These are phyloP conservation scores for Drosophila meridionalis DNA, from an alignment of 2,888 invertebrate genomes.

Conservation along the genomic window DNA sequence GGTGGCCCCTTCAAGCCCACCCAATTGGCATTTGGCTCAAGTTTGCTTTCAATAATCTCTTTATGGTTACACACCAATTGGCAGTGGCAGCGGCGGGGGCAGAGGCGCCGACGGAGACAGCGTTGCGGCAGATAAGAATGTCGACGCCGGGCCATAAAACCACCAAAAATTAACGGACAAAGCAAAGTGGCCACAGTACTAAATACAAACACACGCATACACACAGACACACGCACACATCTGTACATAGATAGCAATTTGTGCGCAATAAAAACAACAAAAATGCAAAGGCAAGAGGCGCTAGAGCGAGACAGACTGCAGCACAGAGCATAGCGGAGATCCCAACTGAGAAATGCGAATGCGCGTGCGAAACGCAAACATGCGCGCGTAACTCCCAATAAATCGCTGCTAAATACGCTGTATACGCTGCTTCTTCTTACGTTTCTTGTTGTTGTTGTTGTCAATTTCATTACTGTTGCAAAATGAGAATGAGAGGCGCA, in stretches of 20 bases:
- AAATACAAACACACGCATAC: conserved; percentile 7
- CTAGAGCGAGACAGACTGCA: conserved; percentile 35
- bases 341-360: conserved; percentile 45
- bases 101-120: conserved; percentile 18
- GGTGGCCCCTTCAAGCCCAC: conserved; percentile 40
- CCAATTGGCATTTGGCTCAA: conserved; percentile 54
- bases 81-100: conserved; percentile 9
- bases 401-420: conserved; percentile 46
- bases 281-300: conserved; percentile 3
- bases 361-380: conserved; percentile 69
- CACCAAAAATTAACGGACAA: conserved; percentile 63
- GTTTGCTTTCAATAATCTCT: conserved; percentile 64
- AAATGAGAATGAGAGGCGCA: conserved; percentile 31
- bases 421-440: conserved; percentile 1
- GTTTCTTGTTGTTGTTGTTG: conserved; percentile 15
- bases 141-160: conserved; percentile 63
- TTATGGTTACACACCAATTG: conserved; percentile 64
- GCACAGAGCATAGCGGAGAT: conserved; percentile 29
- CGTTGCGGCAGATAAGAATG: conserved; percentile 58
- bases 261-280: conserved; percentile 43
- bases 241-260: conserved; percentile 40
- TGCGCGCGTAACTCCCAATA: conserved; percentile 62
- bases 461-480: conserved; percentile 43
- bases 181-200: conserved; percentile 33
- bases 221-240: background rate